phyloP scores from a whole-genome alignment of 2,888 invertebrate genomes.

The Blera fallax region DNA sequence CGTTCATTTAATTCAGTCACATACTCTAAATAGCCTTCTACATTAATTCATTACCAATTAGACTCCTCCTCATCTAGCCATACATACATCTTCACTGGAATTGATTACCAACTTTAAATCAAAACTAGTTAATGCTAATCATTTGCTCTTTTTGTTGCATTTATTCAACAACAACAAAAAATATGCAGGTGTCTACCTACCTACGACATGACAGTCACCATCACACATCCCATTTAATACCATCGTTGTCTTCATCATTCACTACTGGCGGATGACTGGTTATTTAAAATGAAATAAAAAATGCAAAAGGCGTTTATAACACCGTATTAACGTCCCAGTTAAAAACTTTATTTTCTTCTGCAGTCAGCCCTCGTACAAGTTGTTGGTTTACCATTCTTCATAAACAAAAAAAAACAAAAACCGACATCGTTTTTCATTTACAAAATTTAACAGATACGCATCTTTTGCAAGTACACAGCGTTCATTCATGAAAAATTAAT shows the following conservation, averaged over 20 bases:
- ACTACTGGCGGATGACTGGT: constrained; percentile 18
- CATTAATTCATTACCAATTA: constrained; percentile 39
- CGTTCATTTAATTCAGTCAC: constrained; percentile 17
- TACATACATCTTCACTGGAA: background rate
- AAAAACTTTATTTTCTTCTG: constrained; percentile 53
- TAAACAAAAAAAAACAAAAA: constrained; percentile 16
- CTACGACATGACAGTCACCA: constrained; percentile 58
- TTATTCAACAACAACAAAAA: background rate
- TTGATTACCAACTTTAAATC: background rate
- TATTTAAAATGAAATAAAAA: constrained; percentile 2
- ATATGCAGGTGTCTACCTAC: constrained; percentile 50
- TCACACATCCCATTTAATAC: constrained; percentile 58
- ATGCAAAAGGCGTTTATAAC: constrained; percentile 62
- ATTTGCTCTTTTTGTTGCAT: constrained; percentile 18
- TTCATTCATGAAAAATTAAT: constrained; percentile 71
- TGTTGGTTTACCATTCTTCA: background rate
- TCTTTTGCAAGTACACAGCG: constrained; percentile 45
- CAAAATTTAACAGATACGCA: constrained; percentile 43
- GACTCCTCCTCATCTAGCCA: constrained; percentile 5
- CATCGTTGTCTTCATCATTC: constrained; percentile 38
- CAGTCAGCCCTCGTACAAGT: constrained; percentile 35
- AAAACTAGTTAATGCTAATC: constrained; percentile 33
- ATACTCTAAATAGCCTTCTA: constrained; percentile 32
- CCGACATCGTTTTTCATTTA: constrained; percentile 14
- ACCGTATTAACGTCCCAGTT: constrained; percentile 56